Conservation (phyloP, 2,797 vertebrate species). For the Sarcoramphus papa region DNA sequence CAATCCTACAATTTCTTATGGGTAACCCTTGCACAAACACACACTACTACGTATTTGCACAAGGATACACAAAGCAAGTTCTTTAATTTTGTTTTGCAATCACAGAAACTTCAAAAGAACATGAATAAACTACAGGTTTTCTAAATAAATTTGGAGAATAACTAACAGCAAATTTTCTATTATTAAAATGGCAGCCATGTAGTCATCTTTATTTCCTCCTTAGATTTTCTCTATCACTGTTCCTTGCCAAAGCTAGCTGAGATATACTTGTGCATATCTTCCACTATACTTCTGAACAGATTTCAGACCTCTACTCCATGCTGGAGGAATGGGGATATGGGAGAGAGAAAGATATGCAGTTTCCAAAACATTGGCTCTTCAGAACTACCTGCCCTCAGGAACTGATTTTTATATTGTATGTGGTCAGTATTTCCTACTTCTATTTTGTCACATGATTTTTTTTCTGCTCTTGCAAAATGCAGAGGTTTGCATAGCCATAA, state of each 20-base stretch:
- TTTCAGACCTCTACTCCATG: background rate
- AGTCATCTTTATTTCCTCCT: background rate
- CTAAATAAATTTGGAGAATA: background rate
- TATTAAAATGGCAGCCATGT: background rate
- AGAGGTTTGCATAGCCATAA: background rate
- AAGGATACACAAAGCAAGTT: background rate
- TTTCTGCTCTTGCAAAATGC: background rate
- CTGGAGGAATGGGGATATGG: background rate
- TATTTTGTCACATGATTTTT: background rate
- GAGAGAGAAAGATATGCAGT: background rate
- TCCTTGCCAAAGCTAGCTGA: background rate
- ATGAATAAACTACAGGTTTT: fast-evolving
- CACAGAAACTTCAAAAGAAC: background rate
- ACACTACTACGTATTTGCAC: background rate
- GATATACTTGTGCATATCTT: background rate
- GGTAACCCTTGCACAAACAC: background rate
- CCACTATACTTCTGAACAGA: background rate
- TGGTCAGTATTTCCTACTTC: background rate
- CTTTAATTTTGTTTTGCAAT: background rate
- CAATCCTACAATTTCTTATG: fast-evolving
- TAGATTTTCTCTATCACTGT: background rate
- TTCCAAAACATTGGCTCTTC: background rate
- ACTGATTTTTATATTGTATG: background rate
- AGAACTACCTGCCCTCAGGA: background rate
- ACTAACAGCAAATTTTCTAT: background rate